Evolutionary conservation across 2,113 vertebrate species (phyloP), one percentile per base, ranked within the genome.

Genomic region (Patagioenas fasciata): DNA sequence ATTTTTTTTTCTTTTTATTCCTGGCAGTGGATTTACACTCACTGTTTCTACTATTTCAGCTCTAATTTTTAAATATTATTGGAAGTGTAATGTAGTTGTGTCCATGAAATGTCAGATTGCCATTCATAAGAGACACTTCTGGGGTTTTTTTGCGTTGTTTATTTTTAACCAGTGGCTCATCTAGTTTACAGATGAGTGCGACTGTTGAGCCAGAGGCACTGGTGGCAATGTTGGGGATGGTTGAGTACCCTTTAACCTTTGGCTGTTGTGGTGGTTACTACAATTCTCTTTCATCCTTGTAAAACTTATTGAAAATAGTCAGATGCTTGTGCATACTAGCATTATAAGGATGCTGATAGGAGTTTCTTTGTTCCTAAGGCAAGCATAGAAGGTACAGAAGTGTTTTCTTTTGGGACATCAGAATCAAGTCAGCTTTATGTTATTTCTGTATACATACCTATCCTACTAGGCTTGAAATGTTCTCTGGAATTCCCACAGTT

Each of bases 91-190:
- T 53, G 44, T 88, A 74, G 42, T 74, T 1, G 1, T 47, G 67
- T 64, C 15, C 13, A 5, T 83, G 31, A 80, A 80, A 84, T 58
- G 47, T 50, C 40, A 53, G 38, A 21, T 72, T 91, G 42, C 28
- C 10, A 26, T 57, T 93, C 40, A 11, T n/a, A 50, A 84, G 44
- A 79, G 66, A 44, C 24, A 19, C 21, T 66, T 69, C 3, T 5
- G 53, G 15, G 10, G 0, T 2, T 19, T 56, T 73, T 29, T 23
- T 1, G 3, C 2, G 7, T 32, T 50, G 7, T n/a, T 70, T 69
- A 70, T 89, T 69, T 20, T 53, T 26, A 71, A 48, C 44, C 19
- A 34, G 1, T 42, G 29, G 23, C 24, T 83, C 9, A 3, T 64
- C 13, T 62, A 36, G 47, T 7, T 29, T 51, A 15, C 10, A 10